Base-by-base conservation (phyloP, 1,140 invertebrate species). In the Forficula auricularia region DNA sequence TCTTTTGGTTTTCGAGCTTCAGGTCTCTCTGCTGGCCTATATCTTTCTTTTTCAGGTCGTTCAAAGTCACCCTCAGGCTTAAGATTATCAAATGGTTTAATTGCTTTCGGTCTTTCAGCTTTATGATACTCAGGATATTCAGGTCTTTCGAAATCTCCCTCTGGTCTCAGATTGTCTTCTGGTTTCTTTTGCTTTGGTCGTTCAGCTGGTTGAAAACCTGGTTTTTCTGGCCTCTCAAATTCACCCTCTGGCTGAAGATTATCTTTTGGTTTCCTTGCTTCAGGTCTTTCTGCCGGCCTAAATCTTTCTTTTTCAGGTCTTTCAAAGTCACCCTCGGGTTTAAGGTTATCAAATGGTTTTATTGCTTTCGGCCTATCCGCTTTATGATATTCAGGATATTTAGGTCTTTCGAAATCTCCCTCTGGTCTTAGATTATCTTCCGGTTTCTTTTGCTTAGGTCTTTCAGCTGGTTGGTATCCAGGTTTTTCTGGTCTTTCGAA, bases 11-110 rank as follows among this genome's bases (percentile, higher is more conserved):
- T 64, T 7, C 62, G 64, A 15, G 43, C n/a, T n/a, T 47, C 41
- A 31, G 38, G 49, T 44, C 35, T 32, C 20, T 16, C 49, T 8
- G 3, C 41, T 18, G 40, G 42, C 15, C 41, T 27, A 20, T 48
- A 47, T 45, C 47, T 48, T 22, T 33, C 49, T 48, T 34, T 45
- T 2, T 47, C 38, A 0, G 57, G 59, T 10, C 54, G 46, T 41
- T 68, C 61, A 48, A 75, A 73, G 3, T 74, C 67, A 14, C 70
- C 71, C 54, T 73, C 70, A 1, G 66, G 66, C 42, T 57, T 56
- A 0, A 73, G 48, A 51, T 73, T 73, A 50, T 68, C 59, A 1
- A 52, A 37, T 0, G 53, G 54, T 46, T 56, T 57, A 30, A 53
- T 55, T 12, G 57, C 54, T 13, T 62, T 49, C 2, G 54, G 50